Conservation (phyloP, 35 echinoderm and acorn worm species). For the Ophioderma brevispina region DNA sequence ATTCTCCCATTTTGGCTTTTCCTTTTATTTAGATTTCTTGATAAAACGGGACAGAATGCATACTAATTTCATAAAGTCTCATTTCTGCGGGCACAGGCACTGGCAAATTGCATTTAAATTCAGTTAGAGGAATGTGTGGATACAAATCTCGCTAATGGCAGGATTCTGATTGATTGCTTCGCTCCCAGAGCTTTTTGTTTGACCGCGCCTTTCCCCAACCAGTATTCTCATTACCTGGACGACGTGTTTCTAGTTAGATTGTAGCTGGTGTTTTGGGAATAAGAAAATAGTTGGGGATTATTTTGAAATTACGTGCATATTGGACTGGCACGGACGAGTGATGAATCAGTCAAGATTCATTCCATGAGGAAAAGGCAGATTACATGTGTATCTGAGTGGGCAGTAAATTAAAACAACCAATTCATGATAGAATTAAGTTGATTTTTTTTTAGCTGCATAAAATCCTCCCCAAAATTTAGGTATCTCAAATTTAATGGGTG, state of each 20-base stretch:
- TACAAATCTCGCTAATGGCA: constrained; percentile 1
- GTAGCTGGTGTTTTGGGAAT: too few species aligned
- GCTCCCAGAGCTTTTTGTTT: neutral
- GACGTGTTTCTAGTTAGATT: constrained; percentile 3
- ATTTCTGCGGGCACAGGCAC: neutral
- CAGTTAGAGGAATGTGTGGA: neutral
- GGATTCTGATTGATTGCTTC: neutral
- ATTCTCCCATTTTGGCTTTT: neutral
- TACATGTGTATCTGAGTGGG: too few species aligned
- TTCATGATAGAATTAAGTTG: too few species aligned
- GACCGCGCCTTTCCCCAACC: neutral
- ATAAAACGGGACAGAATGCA: constrained; percentile 9
- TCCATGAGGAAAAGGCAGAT: too few species aligned
- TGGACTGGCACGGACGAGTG: too few species aligned
- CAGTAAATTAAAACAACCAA: too few species aligned
- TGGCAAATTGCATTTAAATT: constrained; percentile 14
- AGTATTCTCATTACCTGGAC: neutral
- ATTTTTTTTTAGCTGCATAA: too few species aligned
- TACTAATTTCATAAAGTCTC: constrained; percentile 14
- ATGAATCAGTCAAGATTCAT: too few species aligned
- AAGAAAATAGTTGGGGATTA: too few species aligned
- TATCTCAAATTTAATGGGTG: too few species aligned
- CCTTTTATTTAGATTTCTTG: neutral
- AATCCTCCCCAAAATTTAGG: too few species aligned
- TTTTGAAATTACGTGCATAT: too few species aligned